phyloP scores from a whole-genome alignment of 1,140 invertebrate species.

The Diuraphis noxia region DNA sequence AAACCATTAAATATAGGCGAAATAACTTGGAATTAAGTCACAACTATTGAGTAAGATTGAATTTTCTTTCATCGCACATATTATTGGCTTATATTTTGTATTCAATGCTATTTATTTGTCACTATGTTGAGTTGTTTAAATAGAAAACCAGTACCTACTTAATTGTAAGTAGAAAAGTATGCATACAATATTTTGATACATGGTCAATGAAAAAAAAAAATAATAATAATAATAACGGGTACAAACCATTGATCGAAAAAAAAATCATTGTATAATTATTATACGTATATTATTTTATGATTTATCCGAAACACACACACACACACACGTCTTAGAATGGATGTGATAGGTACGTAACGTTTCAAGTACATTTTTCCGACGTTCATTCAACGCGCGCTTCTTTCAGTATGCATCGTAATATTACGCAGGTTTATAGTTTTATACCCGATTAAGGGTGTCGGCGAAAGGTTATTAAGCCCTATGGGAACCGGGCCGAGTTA shows the following conservation, averaged over 20 bases:
- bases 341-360: neutral
- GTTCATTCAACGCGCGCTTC: slow-evolving; percentile 1
- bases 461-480: neutral
- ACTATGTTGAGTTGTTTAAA: neutral
- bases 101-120: neutral
- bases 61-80: neutral
- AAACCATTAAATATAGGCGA: too few species aligned
- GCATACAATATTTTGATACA: neutral
- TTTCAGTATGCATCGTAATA: neutral
- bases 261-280: neutral
- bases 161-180: neutral
- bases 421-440: neutral
- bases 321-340: neutral
- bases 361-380: slow-evolving; percentile 1
- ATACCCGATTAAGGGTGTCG: slow-evolving; percentile 35
- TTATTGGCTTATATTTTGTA: too few species aligned
- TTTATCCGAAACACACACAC: neutral
- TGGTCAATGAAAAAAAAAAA: neutral
- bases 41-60: too few species aligned
- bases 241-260: neutral
- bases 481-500: slow-evolving; percentile 49
- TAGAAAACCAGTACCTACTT: too few species aligned
- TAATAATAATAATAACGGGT: neutral
- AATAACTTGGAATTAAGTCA: neutral
- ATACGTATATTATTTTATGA: neutral